Conservation (phyloP, 1,140 invertebrate genomes). For the Meteorus sp. region DNA sequence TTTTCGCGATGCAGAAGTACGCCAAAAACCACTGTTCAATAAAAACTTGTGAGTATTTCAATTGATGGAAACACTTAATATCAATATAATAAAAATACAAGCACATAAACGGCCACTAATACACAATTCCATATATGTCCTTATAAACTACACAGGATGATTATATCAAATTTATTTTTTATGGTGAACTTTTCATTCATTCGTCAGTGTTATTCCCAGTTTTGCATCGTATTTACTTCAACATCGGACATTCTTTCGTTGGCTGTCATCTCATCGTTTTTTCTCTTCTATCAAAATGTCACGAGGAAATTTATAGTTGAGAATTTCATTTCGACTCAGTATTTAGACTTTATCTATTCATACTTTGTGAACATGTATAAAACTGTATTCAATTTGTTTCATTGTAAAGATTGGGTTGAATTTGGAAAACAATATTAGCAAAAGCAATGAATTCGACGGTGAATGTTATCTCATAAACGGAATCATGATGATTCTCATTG, state of each 20-base stretch:
- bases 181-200: conserved; percentile 9
- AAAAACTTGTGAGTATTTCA: conserved; percentile 39
- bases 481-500: no score
- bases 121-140: conserved; percentile 46
- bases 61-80: conserved; percentile 48
- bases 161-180: conserved; percentile 8
- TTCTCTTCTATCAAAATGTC: no score
- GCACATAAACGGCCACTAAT: conserved; percentile 52
- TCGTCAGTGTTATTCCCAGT: neutral
- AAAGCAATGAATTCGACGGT: no score
- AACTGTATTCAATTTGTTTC: no score
- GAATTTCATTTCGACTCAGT: no score
- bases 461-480: no score
- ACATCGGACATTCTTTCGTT: neutral
- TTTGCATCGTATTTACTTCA: conserved; percentile 12
- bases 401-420: no score
- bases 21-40: conserved; percentile 44
- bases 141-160: conserved; percentile 14
- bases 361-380: no score
- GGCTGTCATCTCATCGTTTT: no score
- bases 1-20: conserved; percentile 38
- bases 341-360: no score
- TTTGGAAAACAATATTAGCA: no score
- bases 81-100: conserved; percentile 55
- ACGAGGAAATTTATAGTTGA: no score